Conservation (phyloP, 2,888 invertebrate species). For the Leptinotarsa haldemani region DNA sequence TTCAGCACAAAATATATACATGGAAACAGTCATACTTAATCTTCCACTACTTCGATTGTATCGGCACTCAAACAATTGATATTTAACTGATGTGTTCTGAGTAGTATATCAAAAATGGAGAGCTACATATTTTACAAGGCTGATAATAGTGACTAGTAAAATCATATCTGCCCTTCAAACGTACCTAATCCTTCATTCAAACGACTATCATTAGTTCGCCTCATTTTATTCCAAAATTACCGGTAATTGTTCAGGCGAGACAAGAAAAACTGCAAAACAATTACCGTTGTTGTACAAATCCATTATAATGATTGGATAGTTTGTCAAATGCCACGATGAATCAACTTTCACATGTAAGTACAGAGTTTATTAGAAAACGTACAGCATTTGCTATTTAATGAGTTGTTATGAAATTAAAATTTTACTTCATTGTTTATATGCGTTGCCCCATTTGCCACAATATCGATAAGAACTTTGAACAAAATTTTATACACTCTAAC, state of each 20-base stretch:
- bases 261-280: not conserved
- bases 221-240: too few species aligned
- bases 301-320: not conserved
- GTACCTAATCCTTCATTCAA: too few species aligned
- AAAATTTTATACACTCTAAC: not conserved
- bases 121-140: too few species aligned
- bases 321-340: not conserved
- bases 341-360: not conserved
- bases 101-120: too few species aligned
- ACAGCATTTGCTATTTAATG: not conserved
- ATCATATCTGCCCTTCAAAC: too few species aligned
- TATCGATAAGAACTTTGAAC: not conserved
- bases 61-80: too few species aligned
- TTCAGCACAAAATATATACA: too few species aligned
- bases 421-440: not conserved
- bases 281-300: not conserved
- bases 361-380: not conserved
- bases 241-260: not conserved
- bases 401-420: constrained; percentile 7
- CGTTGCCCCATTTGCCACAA: not conserved
- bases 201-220: too few species aligned
- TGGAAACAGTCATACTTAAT: too few species aligned
- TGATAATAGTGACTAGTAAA: too few species aligned
- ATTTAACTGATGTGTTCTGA: too few species aligned
- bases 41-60: too few species aligned